These are phyloP conservation scores for Uria aalge DNA, from an alignment of 2,113 vertebrate genomes.

Conservation along the genomic window DNA sequence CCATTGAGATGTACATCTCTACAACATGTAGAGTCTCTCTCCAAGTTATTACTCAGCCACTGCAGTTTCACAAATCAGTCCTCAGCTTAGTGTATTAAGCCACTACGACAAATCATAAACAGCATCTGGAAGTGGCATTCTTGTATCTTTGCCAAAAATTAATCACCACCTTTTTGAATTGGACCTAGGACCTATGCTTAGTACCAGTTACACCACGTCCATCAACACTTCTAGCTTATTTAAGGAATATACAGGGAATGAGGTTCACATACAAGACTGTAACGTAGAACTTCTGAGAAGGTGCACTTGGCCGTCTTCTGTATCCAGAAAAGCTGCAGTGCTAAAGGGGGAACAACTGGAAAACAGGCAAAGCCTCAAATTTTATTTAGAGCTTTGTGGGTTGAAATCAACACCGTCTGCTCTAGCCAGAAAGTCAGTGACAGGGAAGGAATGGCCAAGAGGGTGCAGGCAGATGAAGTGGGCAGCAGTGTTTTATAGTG, in stretches of 20 bases:
- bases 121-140: not conserved
- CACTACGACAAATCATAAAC: not conserved
- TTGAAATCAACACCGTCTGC: not conserved
- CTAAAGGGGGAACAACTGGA: not conserved
- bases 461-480: not conserved
- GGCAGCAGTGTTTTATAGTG: not conserved
- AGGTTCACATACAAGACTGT: not conserved
- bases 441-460: not conserved
- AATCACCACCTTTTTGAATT: not conserved
- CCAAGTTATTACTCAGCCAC: not conserved
- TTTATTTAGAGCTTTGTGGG: not conserved
- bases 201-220: not conserved
- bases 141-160: not conserved
- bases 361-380: not conserved
- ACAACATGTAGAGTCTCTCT: not conserved
- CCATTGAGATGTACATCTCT: not conserved
- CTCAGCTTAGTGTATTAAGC: not conserved
- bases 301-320: not conserved
- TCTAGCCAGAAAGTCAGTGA: not conserved
- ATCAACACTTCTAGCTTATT: not conserved
- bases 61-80: not conserved
- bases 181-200: not conserved
- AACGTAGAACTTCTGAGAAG: not conserved
- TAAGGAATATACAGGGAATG: not conserved
- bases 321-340: not conserved